A percentile compares a stretch with the other conserved stretches of the same genome.
Conservation (phyloP, 2,888 invertebrate species). For the Thumatha senex region DNA sequence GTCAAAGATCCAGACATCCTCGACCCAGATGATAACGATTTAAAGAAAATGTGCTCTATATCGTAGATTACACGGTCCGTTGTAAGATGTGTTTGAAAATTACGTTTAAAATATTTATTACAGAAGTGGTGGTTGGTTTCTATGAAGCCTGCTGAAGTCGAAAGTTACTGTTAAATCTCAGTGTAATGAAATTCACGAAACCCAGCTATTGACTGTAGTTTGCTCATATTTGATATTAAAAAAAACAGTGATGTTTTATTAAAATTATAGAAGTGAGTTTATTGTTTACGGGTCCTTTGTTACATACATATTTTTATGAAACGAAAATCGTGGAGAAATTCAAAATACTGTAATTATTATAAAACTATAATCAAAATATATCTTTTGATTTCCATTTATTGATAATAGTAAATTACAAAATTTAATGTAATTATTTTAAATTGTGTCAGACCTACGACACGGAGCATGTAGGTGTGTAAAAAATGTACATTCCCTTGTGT, state of each 20-base stretch:
- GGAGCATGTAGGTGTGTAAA: too few relatives aligned
- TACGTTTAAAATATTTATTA: too few relatives aligned
- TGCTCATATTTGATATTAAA: background rate
- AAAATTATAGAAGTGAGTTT: too few relatives aligned
- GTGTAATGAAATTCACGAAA: background rate
- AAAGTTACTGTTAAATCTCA: background rate
- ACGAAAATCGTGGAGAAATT: too few relatives aligned
- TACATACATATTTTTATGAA: too few relatives aligned
- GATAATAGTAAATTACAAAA: too few relatives aligned
- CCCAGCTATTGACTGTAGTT: background rate
- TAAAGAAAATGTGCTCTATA: slow-evolving; percentile 83
- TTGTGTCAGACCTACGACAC: too few relatives aligned
- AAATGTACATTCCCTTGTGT: background rate
- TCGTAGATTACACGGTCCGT: slow-evolving; percentile 18
- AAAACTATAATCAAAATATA: too few relatives aligned
- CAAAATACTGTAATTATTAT: too few relatives aligned
- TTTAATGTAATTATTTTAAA: too few relatives aligned
- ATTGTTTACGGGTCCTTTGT: too few relatives aligned
- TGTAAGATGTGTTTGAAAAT: background rate
- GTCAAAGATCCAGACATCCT: slow-evolving; percentile 27
- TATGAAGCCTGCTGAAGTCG: background rate
- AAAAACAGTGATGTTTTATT: background rate
- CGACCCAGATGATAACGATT: slow-evolving; percentile 62
- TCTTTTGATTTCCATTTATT: too few relatives aligned
- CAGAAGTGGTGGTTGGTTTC: background rate